Conservation (phyloP, 2,888 invertebrate genomes). For the Allygus modestus region DNA sequence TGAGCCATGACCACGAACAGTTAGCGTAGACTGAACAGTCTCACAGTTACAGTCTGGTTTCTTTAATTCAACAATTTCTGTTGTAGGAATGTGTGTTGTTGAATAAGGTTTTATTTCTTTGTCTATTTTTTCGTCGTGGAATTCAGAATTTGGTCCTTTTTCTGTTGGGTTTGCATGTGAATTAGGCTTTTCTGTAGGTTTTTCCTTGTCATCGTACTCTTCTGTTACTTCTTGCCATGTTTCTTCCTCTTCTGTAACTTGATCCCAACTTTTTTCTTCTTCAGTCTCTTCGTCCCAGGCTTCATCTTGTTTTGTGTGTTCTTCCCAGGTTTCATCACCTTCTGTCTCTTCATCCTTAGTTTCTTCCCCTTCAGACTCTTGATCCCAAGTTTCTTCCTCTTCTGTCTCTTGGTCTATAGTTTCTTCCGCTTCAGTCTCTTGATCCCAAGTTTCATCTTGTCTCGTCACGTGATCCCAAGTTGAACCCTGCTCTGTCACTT, state of each 20-base stretch:
- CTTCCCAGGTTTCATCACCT: background rate
- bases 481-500: background rate
- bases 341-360: background rate
- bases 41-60: conserved; percentile 28
- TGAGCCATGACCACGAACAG: conserved; percentile 10
- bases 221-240: background rate
- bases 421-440: background rate
- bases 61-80: background rate
- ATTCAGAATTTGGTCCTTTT: background rate
- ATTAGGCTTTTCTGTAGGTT: background rate
- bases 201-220: background rate
- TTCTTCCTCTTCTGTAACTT: background rate
- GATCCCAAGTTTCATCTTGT: background rate
- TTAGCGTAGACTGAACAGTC: conserved; percentile 12
- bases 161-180: background rate
- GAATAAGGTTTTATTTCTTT: background rate
- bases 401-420: background rate
- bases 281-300: background rate
- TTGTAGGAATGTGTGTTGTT: background rate
- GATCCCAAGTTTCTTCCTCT: background rate
- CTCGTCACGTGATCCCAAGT: background rate
- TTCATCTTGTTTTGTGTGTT: background rate
- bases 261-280: background rate
- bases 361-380: background rate
- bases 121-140: background rate